These are phyloP conservation scores for Acipenser transmontanus DNA, from an alignment of 2,797 vertebrate genomes.

Conservation along the genomic window DNA sequence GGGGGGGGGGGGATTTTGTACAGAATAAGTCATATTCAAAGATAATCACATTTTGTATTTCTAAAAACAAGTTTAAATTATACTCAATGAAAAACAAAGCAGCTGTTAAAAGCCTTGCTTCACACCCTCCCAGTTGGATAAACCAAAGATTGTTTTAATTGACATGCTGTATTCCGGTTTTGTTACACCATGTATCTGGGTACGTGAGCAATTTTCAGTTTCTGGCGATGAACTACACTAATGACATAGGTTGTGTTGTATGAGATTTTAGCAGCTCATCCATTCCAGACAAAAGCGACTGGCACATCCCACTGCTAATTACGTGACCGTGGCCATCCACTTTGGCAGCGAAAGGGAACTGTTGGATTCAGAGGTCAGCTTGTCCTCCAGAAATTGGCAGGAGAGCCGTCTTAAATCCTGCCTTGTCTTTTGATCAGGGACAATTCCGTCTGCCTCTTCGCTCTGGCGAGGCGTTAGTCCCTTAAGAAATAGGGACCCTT, in stretches of 20 bases:
- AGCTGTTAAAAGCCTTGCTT: neutral
- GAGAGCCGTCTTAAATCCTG: neutral
- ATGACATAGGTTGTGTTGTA: constrained; percentile 45
- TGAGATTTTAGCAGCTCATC: too few species aligned
- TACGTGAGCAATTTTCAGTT: constrained; percentile 48
- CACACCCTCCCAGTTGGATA: neutral
- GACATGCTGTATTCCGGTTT: constrained; percentile 34
- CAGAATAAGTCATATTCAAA: too few species aligned
- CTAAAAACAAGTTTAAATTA: neutral
- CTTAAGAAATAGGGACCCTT: neutral
- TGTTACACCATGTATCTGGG: constrained; percentile 37
- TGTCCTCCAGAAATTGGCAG: constrained; percentile 49
- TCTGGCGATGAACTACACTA: constrained; percentile 44
- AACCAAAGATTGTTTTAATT: constrained; percentile 25
- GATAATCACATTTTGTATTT: too few species aligned
- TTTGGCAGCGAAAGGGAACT: constrained; percentile 12
- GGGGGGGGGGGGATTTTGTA: too few species aligned
- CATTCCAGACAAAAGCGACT: neutral
- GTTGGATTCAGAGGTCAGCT: constrained; percentile 48
- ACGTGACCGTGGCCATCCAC: neutral
- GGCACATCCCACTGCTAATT: neutral
- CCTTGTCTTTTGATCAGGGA: neutral
- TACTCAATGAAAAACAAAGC: neutral
- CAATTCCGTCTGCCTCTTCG: neutral
- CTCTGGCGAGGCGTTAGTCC: neutral